Percentiles rank a stretch among this genome's conserved stretches.
Evolutionary conservation across 1,140 invertebrate genomes (phyloP).

Genomic region (Bombus haemorrhoidalis): DNA sequence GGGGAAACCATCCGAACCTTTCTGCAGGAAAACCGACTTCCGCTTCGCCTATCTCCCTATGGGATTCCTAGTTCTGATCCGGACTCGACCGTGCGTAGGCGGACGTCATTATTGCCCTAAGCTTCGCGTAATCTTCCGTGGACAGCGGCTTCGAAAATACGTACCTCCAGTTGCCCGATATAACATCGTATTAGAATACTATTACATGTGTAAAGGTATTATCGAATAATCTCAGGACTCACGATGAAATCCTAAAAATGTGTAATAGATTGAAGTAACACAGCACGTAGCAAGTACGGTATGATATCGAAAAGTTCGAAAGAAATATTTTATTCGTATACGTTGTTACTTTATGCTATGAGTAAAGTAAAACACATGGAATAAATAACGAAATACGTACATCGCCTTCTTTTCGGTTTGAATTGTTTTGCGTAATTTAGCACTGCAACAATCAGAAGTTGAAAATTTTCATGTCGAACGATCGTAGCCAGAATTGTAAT

Average conservation of each 20-base stretch:
- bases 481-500: not conserved
- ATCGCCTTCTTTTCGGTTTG: not conserved
- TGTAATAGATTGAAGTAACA: too few species aligned
- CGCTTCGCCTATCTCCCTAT: constrained; percentile 42
- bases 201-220: too few species aligned
- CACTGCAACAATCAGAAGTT: not conserved
- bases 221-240: not conserved
- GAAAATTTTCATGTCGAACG: constrained; percentile 31
- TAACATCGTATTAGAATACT: not conserved
- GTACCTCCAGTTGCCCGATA: not conserved
- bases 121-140: constrained; percentile 32
- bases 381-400: not conserved
- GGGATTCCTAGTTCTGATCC: constrained; percentile 43
- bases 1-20: constrained; percentile 9
- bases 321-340: not conserved
- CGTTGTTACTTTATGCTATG: not conserved
- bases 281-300: not conserved
- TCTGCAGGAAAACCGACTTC: constrained; percentile 47
- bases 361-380: too few species aligned
- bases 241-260: not conserved
- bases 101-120: constrained; percentile 48
- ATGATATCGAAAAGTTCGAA: too few species aligned
- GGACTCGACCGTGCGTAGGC: constrained; percentile 38
- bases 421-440: not conserved
- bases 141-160: not conserved